These are phyloP conservation scores for Notoglanidium macrostoma DNA, from an alignment of 2,797 vertebrate genomes.

Conservation along the genomic window DNA sequence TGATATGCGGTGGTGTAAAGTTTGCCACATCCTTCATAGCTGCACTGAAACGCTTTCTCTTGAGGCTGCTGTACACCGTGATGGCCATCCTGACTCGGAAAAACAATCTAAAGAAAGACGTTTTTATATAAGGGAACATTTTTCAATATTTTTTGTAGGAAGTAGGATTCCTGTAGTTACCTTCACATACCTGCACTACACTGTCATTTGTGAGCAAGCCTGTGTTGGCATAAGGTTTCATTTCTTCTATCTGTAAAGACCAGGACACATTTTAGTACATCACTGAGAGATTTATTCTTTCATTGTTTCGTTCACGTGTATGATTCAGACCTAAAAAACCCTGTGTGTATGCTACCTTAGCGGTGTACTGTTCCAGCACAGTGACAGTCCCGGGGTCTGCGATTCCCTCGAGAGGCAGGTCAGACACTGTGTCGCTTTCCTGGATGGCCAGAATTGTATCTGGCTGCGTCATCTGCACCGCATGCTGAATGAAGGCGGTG, in stretches of 20 bases:
- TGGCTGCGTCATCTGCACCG: conserved; percentile 89
- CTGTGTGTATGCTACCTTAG: conserved; percentile 78
- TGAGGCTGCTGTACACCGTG: conserved; percentile 82
- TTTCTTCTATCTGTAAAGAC: conserved; percentile 84
- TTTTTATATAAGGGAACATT: not conserved
- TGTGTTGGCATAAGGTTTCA: conserved; percentile 77
- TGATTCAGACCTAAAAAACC: not conserved
- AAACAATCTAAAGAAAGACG: conserved; percentile 81
- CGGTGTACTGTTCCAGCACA: conserved; percentile 91
- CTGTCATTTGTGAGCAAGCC: conserved; percentile 86
- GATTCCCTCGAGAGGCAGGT: conserved; percentile 86
- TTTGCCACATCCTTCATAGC: conserved; percentile 95
- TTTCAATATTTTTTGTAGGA: not conserved
- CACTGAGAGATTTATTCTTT: not conserved
- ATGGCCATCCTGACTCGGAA: conserved; percentile 85
- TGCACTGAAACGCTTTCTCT: conserved; percentile 94
- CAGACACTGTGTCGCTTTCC: conserved; percentile 90
- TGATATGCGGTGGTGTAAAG: conserved; percentile 97
- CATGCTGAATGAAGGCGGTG: conserved; percentile 96
- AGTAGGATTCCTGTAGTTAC: conserved; percentile 51
- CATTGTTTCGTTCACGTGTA: not conserved
- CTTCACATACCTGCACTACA: conserved; percentile 86
- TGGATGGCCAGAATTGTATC: conserved; percentile 96
- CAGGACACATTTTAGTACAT: not conserved
- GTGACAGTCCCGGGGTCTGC: conserved; percentile 94